Conservation (phyloP, 2,888 invertebrate species). For the Calliscelio sp. region DNA sequence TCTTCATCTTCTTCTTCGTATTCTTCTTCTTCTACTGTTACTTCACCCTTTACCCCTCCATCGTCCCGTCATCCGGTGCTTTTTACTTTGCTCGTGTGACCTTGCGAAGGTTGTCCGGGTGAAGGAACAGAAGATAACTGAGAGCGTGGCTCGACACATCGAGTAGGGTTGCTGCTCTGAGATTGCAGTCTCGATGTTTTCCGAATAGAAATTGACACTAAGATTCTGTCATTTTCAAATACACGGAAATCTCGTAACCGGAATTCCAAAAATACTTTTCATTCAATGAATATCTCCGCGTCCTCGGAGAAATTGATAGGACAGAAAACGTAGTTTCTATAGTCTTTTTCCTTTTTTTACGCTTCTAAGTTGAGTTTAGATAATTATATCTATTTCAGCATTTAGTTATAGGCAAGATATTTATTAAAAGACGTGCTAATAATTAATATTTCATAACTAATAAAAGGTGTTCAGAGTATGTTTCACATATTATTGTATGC, state of each 20-base stretch:
- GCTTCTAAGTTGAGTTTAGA: no score
- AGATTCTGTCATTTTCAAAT: slow-evolving; percentile 30
- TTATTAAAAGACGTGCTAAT: no score
- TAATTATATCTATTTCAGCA: no score
- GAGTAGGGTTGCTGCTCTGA: slow-evolving; percentile 54
- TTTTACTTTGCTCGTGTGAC: slow-evolving; percentile 82
- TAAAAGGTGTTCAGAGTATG: no score
- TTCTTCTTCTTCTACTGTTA: slow-evolving; percentile 74
- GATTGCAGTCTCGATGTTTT: slow-evolving; percentile 34
- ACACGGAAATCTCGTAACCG: slow-evolving; percentile 19
- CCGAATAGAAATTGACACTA: slow-evolving; percentile 48
- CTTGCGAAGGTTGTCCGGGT: slow-evolving; percentile 86
- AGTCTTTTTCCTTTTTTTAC: no score
- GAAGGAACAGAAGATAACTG: slow-evolving; percentile 83
- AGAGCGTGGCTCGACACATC: slow-evolving; percentile 67
- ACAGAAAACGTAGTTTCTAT: neutral
- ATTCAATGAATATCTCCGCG: slow-evolving; percentile 18
- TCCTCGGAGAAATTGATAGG: neutral
- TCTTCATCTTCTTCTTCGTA: slow-evolving; percentile 63
- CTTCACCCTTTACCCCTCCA: slow-evolving; percentile 68
- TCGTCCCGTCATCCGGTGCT: slow-evolving; percentile 75
- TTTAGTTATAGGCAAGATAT: no score
- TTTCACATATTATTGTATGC: no score
- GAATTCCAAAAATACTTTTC: slow-evolving; percentile 11
- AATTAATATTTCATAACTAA: no score